These are phyloP conservation scores for Arrhopalites spinosus DNA, from an alignment of 2,888 invertebrate species.

Conservation along the genomic window DNA sequence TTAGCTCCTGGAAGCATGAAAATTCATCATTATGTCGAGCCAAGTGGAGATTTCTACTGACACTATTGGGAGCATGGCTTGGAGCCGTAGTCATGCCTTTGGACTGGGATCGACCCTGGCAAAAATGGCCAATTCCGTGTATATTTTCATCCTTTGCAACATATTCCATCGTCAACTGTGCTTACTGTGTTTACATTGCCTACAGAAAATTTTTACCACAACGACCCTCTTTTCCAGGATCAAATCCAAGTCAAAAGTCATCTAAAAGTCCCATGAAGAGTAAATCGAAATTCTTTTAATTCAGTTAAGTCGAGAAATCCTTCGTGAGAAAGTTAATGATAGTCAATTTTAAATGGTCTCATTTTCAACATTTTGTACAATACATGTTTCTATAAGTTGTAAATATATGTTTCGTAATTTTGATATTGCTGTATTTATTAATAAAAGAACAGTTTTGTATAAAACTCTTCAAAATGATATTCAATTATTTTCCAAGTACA, in stretches of 20 bases:
- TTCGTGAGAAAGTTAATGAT: too few species aligned
- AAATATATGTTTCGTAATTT: too few species aligned
- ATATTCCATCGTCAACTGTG: slow-evolving; percentile 39
- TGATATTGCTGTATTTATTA: too few species aligned
- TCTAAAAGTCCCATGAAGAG: slow-evolving; percentile 19
- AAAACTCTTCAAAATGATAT: too few species aligned
- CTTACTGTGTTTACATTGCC: slow-evolving; percentile 43
- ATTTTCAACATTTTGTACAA: too few species aligned
- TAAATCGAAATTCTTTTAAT: slow-evolving; percentile 16
- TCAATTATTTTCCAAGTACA: too few species aligned
- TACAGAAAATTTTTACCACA: slow-evolving; percentile 23
- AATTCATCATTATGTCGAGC: slow-evolving; percentile 42
- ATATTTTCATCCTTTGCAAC: slow-evolving; percentile 43
- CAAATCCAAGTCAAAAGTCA: neutral
- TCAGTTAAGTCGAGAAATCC: too few species aligned
- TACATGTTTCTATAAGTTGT: too few species aligned
- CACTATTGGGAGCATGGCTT: slow-evolving; percentile 78
- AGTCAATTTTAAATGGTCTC: too few species aligned
- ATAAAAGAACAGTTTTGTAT: too few species aligned
- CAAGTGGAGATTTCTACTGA: slow-evolving; percentile 58
- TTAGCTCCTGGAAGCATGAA: slow-evolving; percentile 47
- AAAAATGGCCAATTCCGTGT: slow-evolving; percentile 54
- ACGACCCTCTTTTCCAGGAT: too few species aligned
- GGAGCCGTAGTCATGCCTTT: slow-evolving; percentile 84
- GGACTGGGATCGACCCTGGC: slow-evolving; percentile 89